Percentiles rank a stretch among this genome's conserved stretches.
Evolutionary conservation across 2,888 invertebrate genomes (phyloP).

Genomic region (Dusona sp.): DNA sequence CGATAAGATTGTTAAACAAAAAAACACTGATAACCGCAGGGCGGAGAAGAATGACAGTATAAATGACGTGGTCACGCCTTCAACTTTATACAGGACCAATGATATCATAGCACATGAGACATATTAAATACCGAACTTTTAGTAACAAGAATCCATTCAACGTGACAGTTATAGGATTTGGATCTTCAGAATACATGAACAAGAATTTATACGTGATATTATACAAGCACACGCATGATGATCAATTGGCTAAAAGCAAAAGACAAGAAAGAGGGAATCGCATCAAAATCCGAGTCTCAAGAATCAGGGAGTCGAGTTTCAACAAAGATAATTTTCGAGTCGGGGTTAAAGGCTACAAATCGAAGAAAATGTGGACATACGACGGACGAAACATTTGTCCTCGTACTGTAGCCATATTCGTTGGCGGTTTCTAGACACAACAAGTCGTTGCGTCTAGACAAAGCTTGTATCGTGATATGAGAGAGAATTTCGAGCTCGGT

Average conservation of each 20-base stretch:
- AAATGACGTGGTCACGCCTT: neutral
- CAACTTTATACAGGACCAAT: neutral
- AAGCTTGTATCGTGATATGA: conserved; percentile 1
- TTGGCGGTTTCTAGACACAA: conserved; percentile 40
- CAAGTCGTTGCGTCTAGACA: conserved; percentile 51
- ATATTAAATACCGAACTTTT: neutral
- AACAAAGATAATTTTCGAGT: neutral
- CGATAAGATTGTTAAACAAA: neutral
- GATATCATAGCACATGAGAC: neutral
- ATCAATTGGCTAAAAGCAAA: neutral
- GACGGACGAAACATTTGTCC: neutral
- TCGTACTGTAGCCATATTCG: conserved; percentile 15
- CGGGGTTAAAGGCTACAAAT: conserved; percentile 16
- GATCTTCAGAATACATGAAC: neutral
- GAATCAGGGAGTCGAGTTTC: neutral
- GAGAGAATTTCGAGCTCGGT: neutral
- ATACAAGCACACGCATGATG: neutral
- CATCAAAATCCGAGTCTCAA: neutral
- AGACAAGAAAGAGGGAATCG: neutral
- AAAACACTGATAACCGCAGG: neutral
- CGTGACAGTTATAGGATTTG: neutral
- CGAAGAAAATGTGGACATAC: conserved; percentile 28
- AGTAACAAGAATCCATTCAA: neutral
- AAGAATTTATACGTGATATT: neutral
- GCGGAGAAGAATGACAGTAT: neutral